These are phyloP conservation scores for Linurgus olivaceus DNA, from an alignment of 2,797 vertebrate genomes.

Conservation along the genomic window DNA sequence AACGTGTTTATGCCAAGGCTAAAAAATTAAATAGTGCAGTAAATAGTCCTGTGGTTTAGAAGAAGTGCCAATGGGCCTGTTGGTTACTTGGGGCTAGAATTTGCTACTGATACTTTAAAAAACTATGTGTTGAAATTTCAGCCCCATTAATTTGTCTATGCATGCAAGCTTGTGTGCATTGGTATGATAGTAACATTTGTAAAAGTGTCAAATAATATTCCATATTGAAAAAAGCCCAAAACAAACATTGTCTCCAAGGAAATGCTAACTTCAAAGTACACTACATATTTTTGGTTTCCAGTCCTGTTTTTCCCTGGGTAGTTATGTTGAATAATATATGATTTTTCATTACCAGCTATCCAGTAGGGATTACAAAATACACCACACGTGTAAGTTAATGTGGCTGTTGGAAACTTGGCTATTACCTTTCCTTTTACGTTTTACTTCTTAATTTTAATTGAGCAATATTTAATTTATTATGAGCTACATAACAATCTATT, in stretches of 20 bases:
- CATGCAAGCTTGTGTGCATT: neutral
- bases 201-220: slow-evolving; percentile 8
- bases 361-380: neutral
- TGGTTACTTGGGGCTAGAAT: slow-evolving; percentile 1
- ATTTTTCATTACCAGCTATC: slow-evolving; percentile 18
- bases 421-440: neutral
- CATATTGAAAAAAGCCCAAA: neutral
- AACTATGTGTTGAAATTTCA: neutral
- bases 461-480: neutral
- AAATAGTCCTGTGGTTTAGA: neutral
- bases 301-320: neutral
- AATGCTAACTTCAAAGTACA: neutral
- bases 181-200: neutral
- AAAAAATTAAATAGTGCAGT: neutral
- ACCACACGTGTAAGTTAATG: neutral
- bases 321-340: slow-evolving; percentile 27
- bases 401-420: neutral
- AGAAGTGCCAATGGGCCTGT: neutral
- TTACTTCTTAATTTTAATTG: neutral
- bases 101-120: neutral
- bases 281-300: neutral
- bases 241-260: neutral
- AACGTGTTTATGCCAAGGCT: neutral
- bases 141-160: neutral
- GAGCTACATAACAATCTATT: neutral